Percentiles rank a stretch among this genome's conserved stretches.
Evolutionary conservation across 2,113 vertebrate species (phyloP).

Genomic region (Myrmecophaga tridactyla): DNA sequence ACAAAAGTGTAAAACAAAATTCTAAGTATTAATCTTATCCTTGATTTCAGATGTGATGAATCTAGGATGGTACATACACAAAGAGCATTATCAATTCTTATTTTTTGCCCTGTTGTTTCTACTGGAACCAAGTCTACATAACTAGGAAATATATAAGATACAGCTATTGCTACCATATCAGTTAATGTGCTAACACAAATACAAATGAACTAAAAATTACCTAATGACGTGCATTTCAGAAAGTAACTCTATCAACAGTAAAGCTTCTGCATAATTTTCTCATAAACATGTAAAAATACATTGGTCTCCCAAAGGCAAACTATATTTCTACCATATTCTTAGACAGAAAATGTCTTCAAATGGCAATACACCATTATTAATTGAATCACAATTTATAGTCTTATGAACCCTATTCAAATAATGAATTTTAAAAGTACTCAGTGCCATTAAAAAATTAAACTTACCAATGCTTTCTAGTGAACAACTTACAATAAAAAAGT

Average conservation of each 20-base stretch:
- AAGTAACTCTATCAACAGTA: neutral
- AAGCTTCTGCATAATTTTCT: neutral
- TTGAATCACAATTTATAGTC: constrained; percentile 45
- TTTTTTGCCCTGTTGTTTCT: constrained; percentile 40
- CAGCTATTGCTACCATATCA: neutral
- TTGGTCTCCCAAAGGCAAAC: constrained; percentile 45
- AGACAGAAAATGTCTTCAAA: constrained; percentile 18
- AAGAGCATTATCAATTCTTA: constrained; percentile 50
- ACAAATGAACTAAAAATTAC: neutral
- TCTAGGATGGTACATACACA: constrained; percentile 53
- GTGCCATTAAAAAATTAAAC: constrained; percentile 21
- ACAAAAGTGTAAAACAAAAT: constrained; percentile 46
- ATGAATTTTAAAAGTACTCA: constrained; percentile 43
- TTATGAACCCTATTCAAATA: constrained; percentile 23
- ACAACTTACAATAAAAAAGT: neutral
- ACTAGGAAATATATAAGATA: neutral
- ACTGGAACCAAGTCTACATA: neutral
- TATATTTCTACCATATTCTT: constrained; percentile 35
- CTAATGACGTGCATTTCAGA: neutral
- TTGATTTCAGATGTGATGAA: constrained; percentile 50
- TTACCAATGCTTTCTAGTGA: constrained; percentile 18
- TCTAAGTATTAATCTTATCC: neutral
- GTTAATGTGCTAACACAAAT: neutral
- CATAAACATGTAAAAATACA: constrained; percentile 46
- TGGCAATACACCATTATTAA: neutral